Evolutionary conservation across 1,140 invertebrate genomes (phyloP).

Genomic region (Sesamia nonagrioides): DNA sequence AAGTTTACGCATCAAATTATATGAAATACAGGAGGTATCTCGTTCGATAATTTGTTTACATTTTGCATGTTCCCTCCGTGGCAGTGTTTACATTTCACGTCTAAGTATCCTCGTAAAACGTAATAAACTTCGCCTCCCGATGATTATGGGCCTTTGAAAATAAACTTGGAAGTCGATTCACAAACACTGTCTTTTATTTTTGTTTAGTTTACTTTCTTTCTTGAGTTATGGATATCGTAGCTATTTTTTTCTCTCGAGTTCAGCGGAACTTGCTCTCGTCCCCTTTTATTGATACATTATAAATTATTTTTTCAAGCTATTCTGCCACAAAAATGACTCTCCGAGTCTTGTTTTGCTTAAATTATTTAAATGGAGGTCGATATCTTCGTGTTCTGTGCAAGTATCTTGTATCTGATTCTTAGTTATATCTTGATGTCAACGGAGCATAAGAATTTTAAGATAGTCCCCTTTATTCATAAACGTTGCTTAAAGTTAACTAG

Average conservation of each 20-base stretch:
- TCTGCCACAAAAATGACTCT: conserved; percentile 43
- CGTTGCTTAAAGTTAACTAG: too few species aligned
- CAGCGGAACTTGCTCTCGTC: conserved; percentile 50
- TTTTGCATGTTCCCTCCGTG: conserved; percentile 64
- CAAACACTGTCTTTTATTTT: conserved; percentile 72
- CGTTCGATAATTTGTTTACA: conserved; percentile 76
- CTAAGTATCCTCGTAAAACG: conserved; percentile 67
- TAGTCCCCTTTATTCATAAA: too few species aligned
- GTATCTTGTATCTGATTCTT: neutral
- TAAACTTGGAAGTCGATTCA: conserved; percentile 69
- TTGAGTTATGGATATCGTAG: conserved; percentile 69
- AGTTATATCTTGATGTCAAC: neutral
- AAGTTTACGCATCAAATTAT: conserved; percentile 59
- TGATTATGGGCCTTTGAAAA: conserved; percentile 77
- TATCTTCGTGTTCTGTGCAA: conserved; percentile 14
- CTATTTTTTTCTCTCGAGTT: conserved; percentile 72
- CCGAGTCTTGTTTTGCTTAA: conserved; percentile 46
- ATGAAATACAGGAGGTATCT: conserved; percentile 62
- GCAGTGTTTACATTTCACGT: conserved; percentile 70
- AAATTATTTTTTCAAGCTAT: conserved; percentile 54
- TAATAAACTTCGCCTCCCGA: conserved; percentile 76
- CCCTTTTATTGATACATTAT: conserved; percentile 61
- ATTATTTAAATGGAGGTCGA: conserved; percentile 37
- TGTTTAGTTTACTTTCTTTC: conserved; percentile 73
- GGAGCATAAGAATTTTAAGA: neutral